Percentiles rank a stretch among this genome's conserved stretches.
phyloP scores from a whole-genome alignment of 2,888 invertebrate genomes.

The Drosophila flavopinicola region DNA sequence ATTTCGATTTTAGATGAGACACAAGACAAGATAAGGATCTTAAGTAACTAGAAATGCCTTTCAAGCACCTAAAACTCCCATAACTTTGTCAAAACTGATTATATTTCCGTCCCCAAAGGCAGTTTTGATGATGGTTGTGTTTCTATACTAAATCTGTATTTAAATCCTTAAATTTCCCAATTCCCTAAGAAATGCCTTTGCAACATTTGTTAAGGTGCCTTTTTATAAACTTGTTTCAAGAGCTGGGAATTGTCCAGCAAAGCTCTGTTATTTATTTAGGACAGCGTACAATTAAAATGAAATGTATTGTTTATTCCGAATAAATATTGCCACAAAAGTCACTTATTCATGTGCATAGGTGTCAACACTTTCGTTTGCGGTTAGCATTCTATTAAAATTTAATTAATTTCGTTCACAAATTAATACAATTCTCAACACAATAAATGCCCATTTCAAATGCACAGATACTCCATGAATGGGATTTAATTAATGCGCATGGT shows the following conservation, averaged over 20 bases:
- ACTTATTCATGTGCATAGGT: conserved; percentile 14
- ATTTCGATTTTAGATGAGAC: too few species aligned
- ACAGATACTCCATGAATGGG: background rate
- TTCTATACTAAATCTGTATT: too few species aligned
- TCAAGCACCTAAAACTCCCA: too few species aligned
- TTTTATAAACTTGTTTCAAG: background rate
- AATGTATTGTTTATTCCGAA: conserved; percentile 1
- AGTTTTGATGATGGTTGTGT: too few species aligned
- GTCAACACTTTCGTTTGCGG: conserved; percentile 59
- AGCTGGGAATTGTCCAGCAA: background rate
- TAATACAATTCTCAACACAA: background rate
- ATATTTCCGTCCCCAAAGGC: too few species aligned
- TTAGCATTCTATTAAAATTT: conserved; percentile 12
- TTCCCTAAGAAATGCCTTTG: too few species aligned
- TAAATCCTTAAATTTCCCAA: too few species aligned
- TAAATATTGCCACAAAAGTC: conserved; percentile 38
- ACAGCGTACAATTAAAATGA: background rate
- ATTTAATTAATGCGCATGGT: background rate
- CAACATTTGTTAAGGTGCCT: background rate
- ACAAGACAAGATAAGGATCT: too few species aligned
- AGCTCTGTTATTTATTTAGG: background rate
- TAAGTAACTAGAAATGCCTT: too few species aligned
- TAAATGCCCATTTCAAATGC: background rate
- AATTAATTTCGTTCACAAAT: conserved; percentile 13
- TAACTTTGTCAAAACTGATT: too few species aligned